Conservation (phyloP, 2,888 invertebrate species). For the Hypsopygia costalis region DNA sequence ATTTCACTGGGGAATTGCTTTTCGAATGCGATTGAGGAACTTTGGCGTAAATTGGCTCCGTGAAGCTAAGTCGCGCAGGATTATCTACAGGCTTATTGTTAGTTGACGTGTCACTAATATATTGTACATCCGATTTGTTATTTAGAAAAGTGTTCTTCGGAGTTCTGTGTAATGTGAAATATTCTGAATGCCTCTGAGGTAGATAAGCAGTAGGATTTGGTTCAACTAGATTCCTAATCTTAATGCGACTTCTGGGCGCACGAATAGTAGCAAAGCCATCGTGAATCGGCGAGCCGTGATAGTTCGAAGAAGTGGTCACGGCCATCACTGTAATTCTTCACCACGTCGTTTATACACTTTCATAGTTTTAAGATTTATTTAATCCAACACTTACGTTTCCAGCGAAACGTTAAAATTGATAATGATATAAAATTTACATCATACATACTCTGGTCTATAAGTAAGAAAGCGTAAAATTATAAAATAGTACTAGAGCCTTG, state of each 20-base stretch:
- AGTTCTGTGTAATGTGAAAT: constrained; percentile 71
- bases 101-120: constrained; percentile 43
- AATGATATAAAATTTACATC: constrained; percentile 22
- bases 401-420: constrained; percentile 17
- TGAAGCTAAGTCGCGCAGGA: constrained; percentile 60
- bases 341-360: constrained; percentile 20
- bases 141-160: constrained; percentile 66
- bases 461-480: constrained; percentile 51
- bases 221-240: constrained; percentile 70
- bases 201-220: constrained; percentile 60
- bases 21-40: constrained; percentile 61
- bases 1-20: constrained; percentile 60
- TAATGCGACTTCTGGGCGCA: constrained; percentile 77
- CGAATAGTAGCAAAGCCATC: constrained; percentile 95
- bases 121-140: constrained; percentile 61
- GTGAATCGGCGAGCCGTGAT: constrained; percentile 83
- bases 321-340: constrained; percentile 49
- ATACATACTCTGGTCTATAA: constrained; percentile 33
- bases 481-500: constrained; percentile 40
- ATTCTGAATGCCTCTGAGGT: constrained; percentile 75
- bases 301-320: constrained; percentile 65
- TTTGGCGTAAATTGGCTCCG: constrained; percentile 75
- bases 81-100: constrained; percentile 35
- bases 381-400: constrained; percentile 17
- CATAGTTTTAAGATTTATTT: not conserved